Conservation (phyloP, 2,113 vertebrate species). For the Centrocercus urophasianus region DNA sequence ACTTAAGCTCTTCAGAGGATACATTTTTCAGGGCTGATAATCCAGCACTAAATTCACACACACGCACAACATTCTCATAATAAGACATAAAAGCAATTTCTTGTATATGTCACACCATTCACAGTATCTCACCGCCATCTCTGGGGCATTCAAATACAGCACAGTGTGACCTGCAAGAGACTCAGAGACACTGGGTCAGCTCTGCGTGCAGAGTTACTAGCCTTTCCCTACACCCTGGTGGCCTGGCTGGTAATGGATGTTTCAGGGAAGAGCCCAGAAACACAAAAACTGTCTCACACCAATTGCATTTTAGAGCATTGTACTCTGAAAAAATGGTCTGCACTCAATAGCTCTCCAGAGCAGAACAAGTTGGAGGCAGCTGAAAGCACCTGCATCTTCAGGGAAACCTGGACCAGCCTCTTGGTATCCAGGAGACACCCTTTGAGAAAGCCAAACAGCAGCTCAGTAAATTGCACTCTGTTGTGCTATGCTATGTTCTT, state of each 20-base stretch:
- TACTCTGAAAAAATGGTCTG: not conserved
- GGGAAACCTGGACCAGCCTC: not conserved
- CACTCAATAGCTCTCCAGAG: constrained; percentile 40
- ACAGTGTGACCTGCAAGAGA: not conserved
- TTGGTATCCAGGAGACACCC: not conserved
- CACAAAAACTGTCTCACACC: not conserved
- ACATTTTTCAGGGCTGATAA: not conserved
- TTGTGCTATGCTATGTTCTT: not conserved
- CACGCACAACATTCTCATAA: not conserved
- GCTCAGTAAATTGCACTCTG: not conserved
- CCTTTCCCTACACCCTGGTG: constrained; percentile 31
- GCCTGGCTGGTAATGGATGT: constrained; percentile 58
- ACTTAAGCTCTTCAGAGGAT: not conserved
- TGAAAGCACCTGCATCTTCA: constrained; percentile 17
- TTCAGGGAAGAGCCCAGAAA: constrained; percentile 1
- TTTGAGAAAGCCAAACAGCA: not conserved
- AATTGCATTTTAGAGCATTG: not conserved
- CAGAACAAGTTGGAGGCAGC: constrained; percentile 5
- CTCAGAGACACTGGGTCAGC: constrained; percentile 15
- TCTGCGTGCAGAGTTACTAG: not conserved
- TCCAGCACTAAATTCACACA: constrained; percentile 27
- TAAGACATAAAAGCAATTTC: constrained; percentile 67
- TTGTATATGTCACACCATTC: constrained; percentile 40
- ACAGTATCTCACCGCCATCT: constrained; percentile 16
- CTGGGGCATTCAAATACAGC: constrained; percentile 7